Evolutionary conservation across 2,888 invertebrate genomes (phyloP).

Genomic region (Furcula furcula): DNA sequence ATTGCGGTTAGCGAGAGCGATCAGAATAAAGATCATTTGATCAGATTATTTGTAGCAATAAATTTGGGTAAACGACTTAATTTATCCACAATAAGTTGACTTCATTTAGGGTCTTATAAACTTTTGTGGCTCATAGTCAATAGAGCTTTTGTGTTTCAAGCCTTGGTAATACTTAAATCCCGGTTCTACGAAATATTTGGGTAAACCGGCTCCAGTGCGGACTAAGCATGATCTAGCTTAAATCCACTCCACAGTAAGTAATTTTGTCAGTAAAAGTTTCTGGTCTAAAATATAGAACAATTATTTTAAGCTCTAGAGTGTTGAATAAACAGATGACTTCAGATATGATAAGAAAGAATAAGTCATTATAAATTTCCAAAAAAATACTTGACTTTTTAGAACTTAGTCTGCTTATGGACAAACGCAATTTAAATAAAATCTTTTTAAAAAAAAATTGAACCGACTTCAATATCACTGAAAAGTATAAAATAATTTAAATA

Average conservation of each 20-base stretch:
- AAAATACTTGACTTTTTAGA: no score
- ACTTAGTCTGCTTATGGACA: no score
- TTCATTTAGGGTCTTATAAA: not conserved
- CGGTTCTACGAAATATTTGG: conserved; percentile 15
- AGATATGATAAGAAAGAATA: no score
- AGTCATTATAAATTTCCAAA: no score
- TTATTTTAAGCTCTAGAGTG: no score
- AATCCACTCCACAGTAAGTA: conserved; percentile 8
- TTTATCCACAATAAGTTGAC: not conserved
- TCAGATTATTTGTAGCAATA: not conserved
- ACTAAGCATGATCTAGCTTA: conserved; percentile 21
- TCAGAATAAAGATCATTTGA: not conserved
- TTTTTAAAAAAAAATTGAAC: no score
- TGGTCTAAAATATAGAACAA: no score
- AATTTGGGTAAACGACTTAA: not conserved
- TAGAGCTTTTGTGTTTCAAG: not conserved
- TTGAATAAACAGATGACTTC: no score
- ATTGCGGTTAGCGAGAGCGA: conserved; percentile 26
- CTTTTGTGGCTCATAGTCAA: conserved; percentile 6
- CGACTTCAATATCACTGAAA: no score
- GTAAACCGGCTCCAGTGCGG: conserved; percentile 15
- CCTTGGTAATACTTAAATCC: conserved; percentile 17
- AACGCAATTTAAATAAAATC: no score
- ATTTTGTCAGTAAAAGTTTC: conserved; percentile 14
- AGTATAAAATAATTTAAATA: no score